Evolutionary conservation across 2,888 invertebrate genomes (phyloP).

Genomic region (Glyphotaelius pellucidus): DNA sequence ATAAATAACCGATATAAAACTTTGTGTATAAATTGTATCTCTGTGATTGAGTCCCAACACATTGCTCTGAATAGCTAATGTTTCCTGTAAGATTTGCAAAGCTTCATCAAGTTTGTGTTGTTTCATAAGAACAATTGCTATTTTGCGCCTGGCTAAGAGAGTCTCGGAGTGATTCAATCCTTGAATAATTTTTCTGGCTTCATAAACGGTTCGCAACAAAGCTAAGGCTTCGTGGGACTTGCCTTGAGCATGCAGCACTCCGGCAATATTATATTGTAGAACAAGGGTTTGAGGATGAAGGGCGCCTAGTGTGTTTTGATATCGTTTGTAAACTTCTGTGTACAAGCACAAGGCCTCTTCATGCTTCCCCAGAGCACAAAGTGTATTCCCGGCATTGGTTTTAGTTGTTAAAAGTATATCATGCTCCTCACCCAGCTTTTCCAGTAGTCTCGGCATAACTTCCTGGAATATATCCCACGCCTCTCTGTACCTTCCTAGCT

Average conservation of each 20-base stretch:
- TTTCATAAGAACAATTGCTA: too few relatives aligned
- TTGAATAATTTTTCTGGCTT: neutral
- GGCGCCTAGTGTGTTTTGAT: neutral
- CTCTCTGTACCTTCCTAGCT: too few relatives aligned
- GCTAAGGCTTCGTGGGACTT: neutral
- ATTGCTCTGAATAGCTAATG: constrained; percentile 19
- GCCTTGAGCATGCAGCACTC: neutral
- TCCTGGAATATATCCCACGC: too few relatives aligned
- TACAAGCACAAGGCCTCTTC: constrained; percentile 10
- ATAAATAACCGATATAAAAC: neutral
- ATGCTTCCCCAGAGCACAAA: neutral
- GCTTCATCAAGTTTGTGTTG: neutral
- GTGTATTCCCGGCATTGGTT: neutral
- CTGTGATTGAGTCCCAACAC: neutral
- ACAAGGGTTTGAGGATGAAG: neutral
- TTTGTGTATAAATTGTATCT: neutral
- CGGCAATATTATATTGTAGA: neutral
- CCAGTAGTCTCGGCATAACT: neutral
- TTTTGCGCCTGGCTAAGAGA: neutral
- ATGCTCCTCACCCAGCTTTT: neutral
- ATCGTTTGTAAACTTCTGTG: neutral
- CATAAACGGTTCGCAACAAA: constrained; percentile 9
- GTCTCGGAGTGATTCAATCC: neutral
- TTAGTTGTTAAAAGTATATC: neutral
- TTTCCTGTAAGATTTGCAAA: neutral